phyloP scores from a whole-genome alignment of 2,797 vertebrate species.

The Clarias platycephalus region DNA sequence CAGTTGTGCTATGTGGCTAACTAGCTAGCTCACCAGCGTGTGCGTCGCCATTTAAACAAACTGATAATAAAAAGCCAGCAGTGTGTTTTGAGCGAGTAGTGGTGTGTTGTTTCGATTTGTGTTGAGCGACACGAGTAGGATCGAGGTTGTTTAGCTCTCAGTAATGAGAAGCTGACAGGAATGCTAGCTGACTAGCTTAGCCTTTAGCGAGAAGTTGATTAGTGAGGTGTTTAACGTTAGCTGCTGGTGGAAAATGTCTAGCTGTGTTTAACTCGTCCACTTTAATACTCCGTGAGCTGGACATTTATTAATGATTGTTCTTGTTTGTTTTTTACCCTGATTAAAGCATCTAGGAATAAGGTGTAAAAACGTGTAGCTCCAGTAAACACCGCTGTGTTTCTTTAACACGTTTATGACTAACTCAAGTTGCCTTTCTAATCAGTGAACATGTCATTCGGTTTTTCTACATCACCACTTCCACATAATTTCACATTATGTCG shows the following conservation, averaged over 20 bases:
- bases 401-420: neutral
- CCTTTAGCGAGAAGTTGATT: neutral
- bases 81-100: neutral
- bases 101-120: neutral
- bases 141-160: neutral
- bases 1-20: slow-evolving; percentile 34
- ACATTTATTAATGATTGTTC: neutral
- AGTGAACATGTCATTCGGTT: too few relatives aligned
- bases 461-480: neutral
- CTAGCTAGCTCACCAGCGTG: slow-evolving; percentile 3
- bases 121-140: too few relatives aligned
- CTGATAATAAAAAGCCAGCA: neutral
- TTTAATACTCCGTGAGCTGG: neutral
- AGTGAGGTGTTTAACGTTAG: neutral
- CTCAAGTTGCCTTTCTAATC: too few relatives aligned
- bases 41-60: neutral
- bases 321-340: too few relatives aligned
- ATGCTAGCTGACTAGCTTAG: slow-evolving; percentile 3
- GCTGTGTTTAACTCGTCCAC: neutral
- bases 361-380: neutral
- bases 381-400: neutral
- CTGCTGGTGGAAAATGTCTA: neutral
- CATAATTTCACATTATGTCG: too few relatives aligned
- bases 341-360: neutral
- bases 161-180: neutral